A percentile compares a stretch with the other conserved stretches of the same genome.
Evolutionary conservation across 2,113 vertebrate genomes (phyloP).

Genomic region (Ariopsis seemanni): DNA sequence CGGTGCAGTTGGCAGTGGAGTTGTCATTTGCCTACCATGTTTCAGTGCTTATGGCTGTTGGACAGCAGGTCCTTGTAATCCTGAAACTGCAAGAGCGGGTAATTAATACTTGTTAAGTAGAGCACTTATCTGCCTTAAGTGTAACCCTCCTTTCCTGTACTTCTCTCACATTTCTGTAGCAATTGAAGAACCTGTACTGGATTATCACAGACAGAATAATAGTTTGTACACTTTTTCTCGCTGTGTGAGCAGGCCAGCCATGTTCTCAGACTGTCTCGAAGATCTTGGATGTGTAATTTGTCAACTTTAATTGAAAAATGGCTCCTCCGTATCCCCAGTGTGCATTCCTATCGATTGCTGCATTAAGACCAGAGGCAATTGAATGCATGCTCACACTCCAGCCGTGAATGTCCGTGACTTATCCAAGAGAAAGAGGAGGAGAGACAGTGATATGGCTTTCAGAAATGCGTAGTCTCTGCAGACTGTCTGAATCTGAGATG

Average conservation of each 20-base stretch:
- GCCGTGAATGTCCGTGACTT: constrained; percentile 53
- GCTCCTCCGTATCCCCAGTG: constrained; percentile 51
- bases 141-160: constrained; percentile 31
- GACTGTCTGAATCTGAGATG: not conserved
- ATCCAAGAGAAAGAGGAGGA: constrained; percentile 41
- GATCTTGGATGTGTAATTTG: constrained; percentile 60
- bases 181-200: not conserved
- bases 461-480: not conserved
- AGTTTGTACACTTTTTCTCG: constrained; percentile 8
- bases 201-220: not conserved
- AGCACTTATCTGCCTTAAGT: constrained; percentile 51
- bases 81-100: constrained; percentile 59
- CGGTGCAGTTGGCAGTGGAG: constrained; percentile 49
- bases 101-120: constrained; percentile 59
- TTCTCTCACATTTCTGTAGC: not conserved
- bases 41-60: constrained; percentile 19
- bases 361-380: constrained; percentile 64
- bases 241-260: not conserved
- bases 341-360: constrained; percentile 64
- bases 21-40: constrained; percentile 34
- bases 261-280: constrained; percentile 3
- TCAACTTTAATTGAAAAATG: constrained; percentile 66
- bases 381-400: constrained; percentile 70
- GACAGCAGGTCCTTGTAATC: constrained; percentile 52
- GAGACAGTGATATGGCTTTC: not conserved